Conservation (phyloP, 2,113 vertebrate species). For the human region GRCh38 chr4:44631501-44632000, state of each 20-base stretch:
- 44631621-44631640: neutral
- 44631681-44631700: neutral
- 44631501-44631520: neutral
- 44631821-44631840: constrained; percentile 23
- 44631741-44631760: neutral
- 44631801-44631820: neutral
- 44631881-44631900: neutral
- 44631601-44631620: neutral
- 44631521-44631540: neutral
- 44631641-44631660: neutral
- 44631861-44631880: constrained; percentile 35
- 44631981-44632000: neutral
- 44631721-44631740: neutral
- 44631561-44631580: neutral
- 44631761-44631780: neutral
- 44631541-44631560: neutral
- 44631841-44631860: neutral
- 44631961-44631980: neutral
- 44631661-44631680: neutral
- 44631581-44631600: neutral
- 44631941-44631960: neutral
- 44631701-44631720: neutral
- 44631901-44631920: constrained; percentile 6
- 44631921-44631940: neutral
- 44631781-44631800: neutral